phyloP scores from a whole-genome alignment of 1,140 invertebrate species.

The Drosophila dunni region DNA sequence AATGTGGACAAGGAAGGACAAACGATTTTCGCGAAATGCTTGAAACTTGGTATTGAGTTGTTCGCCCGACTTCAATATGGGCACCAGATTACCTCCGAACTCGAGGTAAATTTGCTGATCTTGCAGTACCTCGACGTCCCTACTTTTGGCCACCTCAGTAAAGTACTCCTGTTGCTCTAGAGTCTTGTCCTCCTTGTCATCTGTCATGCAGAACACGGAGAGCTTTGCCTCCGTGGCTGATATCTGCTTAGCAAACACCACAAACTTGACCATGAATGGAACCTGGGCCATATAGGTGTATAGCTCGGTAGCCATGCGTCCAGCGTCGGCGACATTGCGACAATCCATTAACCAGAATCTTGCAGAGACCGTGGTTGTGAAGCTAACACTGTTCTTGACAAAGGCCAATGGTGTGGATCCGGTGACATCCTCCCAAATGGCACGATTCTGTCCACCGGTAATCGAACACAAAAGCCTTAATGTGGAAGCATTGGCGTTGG shows the following conservation, averaged over 20 bases:
- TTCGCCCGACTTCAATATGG: slow-evolving; percentile 98
- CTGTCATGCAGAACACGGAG: slow-evolving; percentile 99
- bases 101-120: slow-evolving; percentile 97
- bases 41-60: slow-evolving; percentile 97
- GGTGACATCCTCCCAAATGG: slow-evolving; percentile 99
- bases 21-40: slow-evolving; percentile 98
- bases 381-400: slow-evolving; percentile 99
- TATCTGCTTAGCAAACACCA: slow-evolving; percentile 98
- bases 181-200: slow-evolving; percentile 99
- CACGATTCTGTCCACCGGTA: slow-evolving; percentile 97
- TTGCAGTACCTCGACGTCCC: slow-evolving; percentile 98
- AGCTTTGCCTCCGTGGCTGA: slow-evolving; percentile 96
- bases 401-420: slow-evolving; percentile 98
- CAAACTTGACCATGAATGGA: slow-evolving; percentile 98
- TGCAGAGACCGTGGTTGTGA: slow-evolving; percentile 99
- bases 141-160: slow-evolving; percentile 97
- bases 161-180: slow-evolving; percentile 98
- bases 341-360: slow-evolving; percentile 99
- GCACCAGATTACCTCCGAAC: slow-evolving; percentile 98
- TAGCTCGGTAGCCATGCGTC: slow-evolving; percentile 99
- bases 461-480: slow-evolving; percentile 98
- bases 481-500: slow-evolving; percentile 91
- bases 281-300: slow-evolving; percentile 96
- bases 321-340: slow-evolving; percentile 96
- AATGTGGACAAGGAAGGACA: slow-evolving; percentile 96